phyloP scores from a whole-genome alignment of 2,888 invertebrate genomes.

The Leptura quadrifasciata region DNA sequence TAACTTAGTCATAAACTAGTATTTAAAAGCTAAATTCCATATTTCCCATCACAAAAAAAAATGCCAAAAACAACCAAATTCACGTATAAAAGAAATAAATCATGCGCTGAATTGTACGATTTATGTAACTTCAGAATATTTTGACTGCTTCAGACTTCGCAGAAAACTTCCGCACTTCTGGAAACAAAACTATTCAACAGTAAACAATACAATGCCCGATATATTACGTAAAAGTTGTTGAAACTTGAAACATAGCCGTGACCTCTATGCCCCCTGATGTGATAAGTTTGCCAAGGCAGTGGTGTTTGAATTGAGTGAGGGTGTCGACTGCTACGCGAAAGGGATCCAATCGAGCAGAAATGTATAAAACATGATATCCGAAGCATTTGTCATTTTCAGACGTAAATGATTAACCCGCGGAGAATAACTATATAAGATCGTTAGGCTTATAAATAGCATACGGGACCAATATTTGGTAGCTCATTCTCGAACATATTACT shows the following conservation, averaged over 20 bases:
- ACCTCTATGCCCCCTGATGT: constrained; percentile 20
- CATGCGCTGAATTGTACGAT: constrained; percentile 24
- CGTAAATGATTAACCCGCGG: too few relatives aligned
- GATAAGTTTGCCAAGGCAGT: constrained; percentile 7
- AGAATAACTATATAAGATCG: too few relatives aligned
- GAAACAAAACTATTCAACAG: neutral
- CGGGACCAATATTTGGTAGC: too few relatives aligned
- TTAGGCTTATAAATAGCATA: too few relatives aligned
- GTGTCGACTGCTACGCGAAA: too few relatives aligned
- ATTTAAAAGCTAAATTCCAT: too few relatives aligned
- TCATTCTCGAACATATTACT: too few relatives aligned
- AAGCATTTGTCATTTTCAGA: too few relatives aligned
- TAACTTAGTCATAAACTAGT: too few relatives aligned
- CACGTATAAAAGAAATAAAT: constrained; percentile 30
- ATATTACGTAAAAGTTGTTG: constrained; percentile 1
- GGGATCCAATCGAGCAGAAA: too few relatives aligned
- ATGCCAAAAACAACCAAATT: neutral
- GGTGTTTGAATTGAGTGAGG: neutral
- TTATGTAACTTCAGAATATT: constrained; percentile 15
- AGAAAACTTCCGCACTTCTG: neutral
- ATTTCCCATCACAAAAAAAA: too few relatives aligned
- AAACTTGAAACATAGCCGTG: constrained; percentile 6
- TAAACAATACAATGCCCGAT: neutral
- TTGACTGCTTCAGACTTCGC: neutral
- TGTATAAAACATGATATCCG: too few relatives aligned